Evolutionary conservation across 2,113 vertebrate genomes (phyloP).

Genomic region (Seriola aureovittata): DNA sequence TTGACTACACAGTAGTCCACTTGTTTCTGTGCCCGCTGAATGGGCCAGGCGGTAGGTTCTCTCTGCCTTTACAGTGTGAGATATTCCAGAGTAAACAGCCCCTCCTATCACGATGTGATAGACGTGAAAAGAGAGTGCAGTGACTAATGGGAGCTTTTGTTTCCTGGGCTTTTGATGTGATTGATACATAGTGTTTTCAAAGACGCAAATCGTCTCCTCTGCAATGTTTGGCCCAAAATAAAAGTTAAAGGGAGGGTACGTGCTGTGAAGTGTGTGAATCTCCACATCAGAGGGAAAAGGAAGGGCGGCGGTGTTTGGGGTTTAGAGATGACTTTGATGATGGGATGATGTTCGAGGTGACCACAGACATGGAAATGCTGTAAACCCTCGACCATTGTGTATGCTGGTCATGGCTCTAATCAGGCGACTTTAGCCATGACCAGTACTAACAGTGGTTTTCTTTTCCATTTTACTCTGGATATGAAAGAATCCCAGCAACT

Average conservation of each 20-base stretch:
- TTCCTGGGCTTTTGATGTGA: slow-evolving; percentile 78
- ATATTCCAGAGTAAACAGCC: slow-evolving; percentile 79
- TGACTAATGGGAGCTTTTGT: slow-evolving; percentile 84
- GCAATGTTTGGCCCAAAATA: slow-evolving; percentile 83
- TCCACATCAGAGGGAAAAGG: slow-evolving; percentile 74
- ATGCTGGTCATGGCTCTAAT: not conserved
- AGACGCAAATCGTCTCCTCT: slow-evolving; percentile 78
- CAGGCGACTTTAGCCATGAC: slow-evolving; percentile 12
- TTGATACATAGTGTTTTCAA: slow-evolving; percentile 81
- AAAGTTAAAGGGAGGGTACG: slow-evolving; percentile 65
- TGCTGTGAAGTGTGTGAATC: slow-evolving; percentile 59
- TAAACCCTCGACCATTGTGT: slow-evolving; percentile 19
- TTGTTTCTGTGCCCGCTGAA: slow-evolving; percentile 71
- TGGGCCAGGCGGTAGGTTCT: slow-evolving; percentile 69
- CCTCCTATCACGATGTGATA: slow-evolving; percentile 59
- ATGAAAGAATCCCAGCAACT: slow-evolving; percentile 1
- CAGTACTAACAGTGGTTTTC: slow-evolving; percentile 11
- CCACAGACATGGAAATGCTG: slow-evolving; percentile 56
- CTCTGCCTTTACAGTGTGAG: slow-evolving; percentile 75
- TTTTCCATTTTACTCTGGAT: slow-evolving; percentile 1
- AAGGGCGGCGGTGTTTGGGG: slow-evolving; percentile 59
- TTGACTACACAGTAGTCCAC: slow-evolving; percentile 68
- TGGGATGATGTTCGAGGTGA: slow-evolving; percentile 55
- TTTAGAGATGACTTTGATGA: slow-evolving; percentile 68
- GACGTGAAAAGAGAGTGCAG: slow-evolving; percentile 73